Conservation (phyloP, 2,113 vertebrate species). For the Scalopus aquaticus region DNA sequence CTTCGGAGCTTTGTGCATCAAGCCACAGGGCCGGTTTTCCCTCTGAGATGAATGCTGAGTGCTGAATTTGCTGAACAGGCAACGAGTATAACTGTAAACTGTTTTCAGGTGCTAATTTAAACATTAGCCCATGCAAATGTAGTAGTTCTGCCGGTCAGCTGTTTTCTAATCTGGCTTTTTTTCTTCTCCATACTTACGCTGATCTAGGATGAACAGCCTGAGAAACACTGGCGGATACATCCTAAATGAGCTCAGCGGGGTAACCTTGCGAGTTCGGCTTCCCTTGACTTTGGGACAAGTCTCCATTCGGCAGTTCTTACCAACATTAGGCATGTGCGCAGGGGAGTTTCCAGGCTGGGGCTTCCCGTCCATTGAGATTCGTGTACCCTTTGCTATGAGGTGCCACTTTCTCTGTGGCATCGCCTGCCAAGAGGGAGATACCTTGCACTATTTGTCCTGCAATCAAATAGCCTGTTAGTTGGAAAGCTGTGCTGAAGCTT, state of each 20-base stretch:
- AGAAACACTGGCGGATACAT: constrained; percentile 67
- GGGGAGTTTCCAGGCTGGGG: not conserved
- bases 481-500: constrained; percentile 22
- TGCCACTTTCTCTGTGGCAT: constrained; percentile 29
- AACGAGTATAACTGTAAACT: constrained; percentile 41
- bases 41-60: constrained; percentile 15
- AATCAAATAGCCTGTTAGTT: constrained; percentile 23
- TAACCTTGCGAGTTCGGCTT: constrained; percentile 54
- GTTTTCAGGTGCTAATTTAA: constrained; percentile 59
- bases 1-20: not conserved
- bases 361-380: constrained; percentile 32
- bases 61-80: constrained; percentile 39
- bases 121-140: constrained; percentile 54
- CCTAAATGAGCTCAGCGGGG: constrained; percentile 65
- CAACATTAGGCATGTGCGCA: constrained; percentile 24
- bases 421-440: not conserved
- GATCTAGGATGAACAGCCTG: constrained; percentile 42
- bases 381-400: constrained; percentile 9
- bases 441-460: constrained; percentile 8
- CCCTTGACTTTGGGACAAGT: constrained; percentile 50
- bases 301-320: constrained; percentile 38
- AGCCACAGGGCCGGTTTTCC: not conserved
- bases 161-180: constrained; percentile 68
- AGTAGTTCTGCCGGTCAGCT: constrained; percentile 47
- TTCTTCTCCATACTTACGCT: constrained; percentile 63